These are phyloP conservation scores for Dreissena polymorpha DNA, from an alignment of 1,140 invertebrate genomes.

Conservation along the genomic window DNA sequence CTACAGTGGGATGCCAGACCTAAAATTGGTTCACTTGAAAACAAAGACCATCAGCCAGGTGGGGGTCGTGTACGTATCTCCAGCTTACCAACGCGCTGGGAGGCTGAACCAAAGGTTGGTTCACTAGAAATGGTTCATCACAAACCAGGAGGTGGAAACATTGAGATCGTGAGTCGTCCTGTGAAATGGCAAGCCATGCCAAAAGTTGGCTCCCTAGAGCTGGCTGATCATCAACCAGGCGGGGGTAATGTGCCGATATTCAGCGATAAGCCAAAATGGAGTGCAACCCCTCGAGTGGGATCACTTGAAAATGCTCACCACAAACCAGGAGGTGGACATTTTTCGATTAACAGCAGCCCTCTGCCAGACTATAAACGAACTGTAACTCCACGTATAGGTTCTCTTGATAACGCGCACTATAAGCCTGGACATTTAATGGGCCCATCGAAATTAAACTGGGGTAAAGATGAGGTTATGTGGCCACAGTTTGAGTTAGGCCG, in stretches of 20 bases:
- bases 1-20: constrained; percentile 82
- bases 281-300: constrained; percentile 70
- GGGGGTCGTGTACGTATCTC: constrained; percentile 69
- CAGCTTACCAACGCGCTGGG: constrained; percentile 56
- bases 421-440: constrained; percentile 44
- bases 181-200: constrained; percentile 66
- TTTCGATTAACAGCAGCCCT: constrained; percentile 79
- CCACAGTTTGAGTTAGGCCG: constrained; percentile 17
- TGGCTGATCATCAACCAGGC: constrained; percentile 83
- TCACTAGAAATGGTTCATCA: constrained; percentile 72
- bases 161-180: constrained; percentile 63
- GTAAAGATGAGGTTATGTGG: constrained; percentile 47
- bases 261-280: constrained; percentile 67
- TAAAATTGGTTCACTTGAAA: constrained; percentile 73
- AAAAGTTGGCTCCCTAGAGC: constrained; percentile 74
- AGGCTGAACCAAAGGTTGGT: constrained; percentile 63
- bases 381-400: constrained; percentile 86
- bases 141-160: constrained; percentile 68
- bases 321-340: constrained; percentile 78
- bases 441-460: constrained; percentile 21
- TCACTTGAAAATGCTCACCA: constrained; percentile 87
- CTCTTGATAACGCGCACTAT: constrained; percentile 92
- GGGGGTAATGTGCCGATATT: constrained; percentile 69
- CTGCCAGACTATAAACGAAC: constrained; percentile 92
- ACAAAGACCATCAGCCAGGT: constrained; percentile 66